Evolutionary conservation across 2,888 invertebrate genomes (phyloP).

Genomic region (Microplitis deprimator): DNA sequence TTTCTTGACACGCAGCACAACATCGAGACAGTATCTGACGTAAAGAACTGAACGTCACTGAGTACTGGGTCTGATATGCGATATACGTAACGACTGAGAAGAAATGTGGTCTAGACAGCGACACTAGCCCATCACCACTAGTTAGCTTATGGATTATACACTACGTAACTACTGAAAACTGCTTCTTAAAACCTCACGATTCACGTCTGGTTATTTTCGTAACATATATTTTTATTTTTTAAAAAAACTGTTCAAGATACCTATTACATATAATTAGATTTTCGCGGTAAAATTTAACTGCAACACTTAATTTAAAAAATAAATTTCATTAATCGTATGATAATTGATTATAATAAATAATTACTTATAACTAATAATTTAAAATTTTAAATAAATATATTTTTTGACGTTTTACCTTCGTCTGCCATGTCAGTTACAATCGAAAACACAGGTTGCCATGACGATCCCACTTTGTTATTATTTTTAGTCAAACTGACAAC

Average conservation of each 20-base stretch:
- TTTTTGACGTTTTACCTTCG: slow-evolving; percentile 63
- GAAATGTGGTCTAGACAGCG: neutral
- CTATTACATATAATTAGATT: slow-evolving; percentile 49
- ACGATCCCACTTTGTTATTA: slow-evolving; percentile 46
- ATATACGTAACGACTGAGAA: neutral
- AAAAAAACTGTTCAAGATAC: slow-evolving; percentile 5
- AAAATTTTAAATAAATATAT: slow-evolving; percentile 8
- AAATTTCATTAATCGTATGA: too few relatives aligned
- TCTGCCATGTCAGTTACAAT: slow-evolving; percentile 67
- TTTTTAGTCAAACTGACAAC: neutral
- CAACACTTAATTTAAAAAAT: too few relatives aligned
- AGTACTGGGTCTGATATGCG: too few relatives aligned
- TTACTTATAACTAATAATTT: neutral
- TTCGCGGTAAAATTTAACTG: neutral
- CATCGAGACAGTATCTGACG: slow-evolving; percentile 51
- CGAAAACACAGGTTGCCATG: slow-evolving; percentile 60
- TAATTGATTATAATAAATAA: too few relatives aligned
- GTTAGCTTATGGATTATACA: neutral
- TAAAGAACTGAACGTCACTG: neutral
- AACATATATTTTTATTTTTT: neutral
- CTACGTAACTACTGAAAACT: neutral
- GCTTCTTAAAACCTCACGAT: neutral
- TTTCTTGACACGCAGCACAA: slow-evolving; percentile 66
- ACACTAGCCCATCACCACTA: neutral
- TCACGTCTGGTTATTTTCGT: slow-evolving; percentile 5